Percentiles rank a stretch among this genome's conserved stretches.
These are phyloP conservation scores for Aphidius gifuensis DNA, from an alignment of 1,140 invertebrate species.

Conservation along the genomic window DNA sequence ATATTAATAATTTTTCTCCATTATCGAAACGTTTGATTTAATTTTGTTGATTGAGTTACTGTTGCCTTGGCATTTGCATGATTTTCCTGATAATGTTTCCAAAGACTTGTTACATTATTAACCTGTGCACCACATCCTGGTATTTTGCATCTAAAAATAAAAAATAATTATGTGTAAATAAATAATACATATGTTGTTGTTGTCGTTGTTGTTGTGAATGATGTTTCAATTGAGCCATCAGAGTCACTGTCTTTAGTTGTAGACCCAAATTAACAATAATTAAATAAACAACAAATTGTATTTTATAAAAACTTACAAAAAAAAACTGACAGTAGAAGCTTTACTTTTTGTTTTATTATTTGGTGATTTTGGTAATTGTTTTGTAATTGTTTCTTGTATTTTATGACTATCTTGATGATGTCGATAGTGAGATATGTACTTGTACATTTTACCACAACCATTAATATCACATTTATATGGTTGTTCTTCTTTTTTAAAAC, in stretches of 20 bases:
- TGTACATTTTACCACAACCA: constrained; percentile 52
- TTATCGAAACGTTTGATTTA: constrained; percentile 46
- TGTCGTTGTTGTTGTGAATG: too few species aligned
- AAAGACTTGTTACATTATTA: constrained; percentile 46
- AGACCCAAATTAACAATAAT: too few species aligned
- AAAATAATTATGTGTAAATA: neutral
- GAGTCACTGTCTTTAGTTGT: too few species aligned
- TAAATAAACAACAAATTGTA: too few species aligned
- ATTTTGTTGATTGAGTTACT: constrained; percentile 37
- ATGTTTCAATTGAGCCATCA: too few species aligned
- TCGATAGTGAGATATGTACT: constrained; percentile 54
- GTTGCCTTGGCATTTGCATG: constrained; percentile 49
- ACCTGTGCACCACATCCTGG: constrained; percentile 50
- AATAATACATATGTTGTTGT: too few species aligned
- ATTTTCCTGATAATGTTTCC: constrained; percentile 54
- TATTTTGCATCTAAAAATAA: constrained; percentile 45
- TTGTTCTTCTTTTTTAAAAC: constrained; percentile 44
- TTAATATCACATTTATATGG: constrained; percentile 47
- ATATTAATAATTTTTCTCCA: constrained; percentile 13
- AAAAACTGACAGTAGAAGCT: constrained; percentile 51
- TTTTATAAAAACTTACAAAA: constrained; percentile 41
- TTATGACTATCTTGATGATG: constrained; percentile 54
- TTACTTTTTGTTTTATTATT: constrained; percentile 43
- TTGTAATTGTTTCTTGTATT: constrained; percentile 36
- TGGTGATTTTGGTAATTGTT: constrained; percentile 29